phyloP scores from a whole-genome alignment of 35 echinoderm and acorn worm genomes.

The Ptychodera flava region DNA sequence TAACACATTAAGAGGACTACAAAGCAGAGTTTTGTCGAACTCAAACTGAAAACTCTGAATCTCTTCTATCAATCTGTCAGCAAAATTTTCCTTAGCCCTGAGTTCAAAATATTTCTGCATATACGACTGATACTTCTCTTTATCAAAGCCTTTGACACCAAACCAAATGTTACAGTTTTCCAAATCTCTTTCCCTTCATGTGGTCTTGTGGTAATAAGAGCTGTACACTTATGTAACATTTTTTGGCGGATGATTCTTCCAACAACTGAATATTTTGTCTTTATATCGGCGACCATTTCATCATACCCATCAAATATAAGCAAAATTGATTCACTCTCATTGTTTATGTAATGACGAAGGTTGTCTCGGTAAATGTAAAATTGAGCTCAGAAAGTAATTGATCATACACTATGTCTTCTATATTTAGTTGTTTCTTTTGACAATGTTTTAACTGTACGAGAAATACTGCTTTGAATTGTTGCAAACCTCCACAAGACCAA shows the following conservation, averaged over 20 bases:
- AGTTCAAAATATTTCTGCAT: neutral
- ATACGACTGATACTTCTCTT: neutral
- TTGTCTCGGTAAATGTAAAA: neutral
- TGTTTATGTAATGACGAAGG: neutral
- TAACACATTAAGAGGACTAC: neutral
- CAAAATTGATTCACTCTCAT: neutral
- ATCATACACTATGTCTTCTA: neutral
- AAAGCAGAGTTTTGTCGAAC: neutral
- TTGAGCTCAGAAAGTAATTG: neutral
- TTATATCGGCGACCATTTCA: neutral
- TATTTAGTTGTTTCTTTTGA: neutral
- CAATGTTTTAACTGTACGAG: neutral
- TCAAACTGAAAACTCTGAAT: neutral
- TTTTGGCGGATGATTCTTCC: neutral
- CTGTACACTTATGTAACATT: neutral
- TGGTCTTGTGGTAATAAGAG: neutral
- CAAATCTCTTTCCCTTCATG: neutral
- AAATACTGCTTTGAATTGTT: neutral
- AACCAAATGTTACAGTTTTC: neutral
- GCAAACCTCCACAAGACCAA: neutral
- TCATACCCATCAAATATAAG: neutral
- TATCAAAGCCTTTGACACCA: neutral
- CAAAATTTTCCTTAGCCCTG: neutral
- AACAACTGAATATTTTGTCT: neutral
- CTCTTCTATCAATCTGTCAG: neutral